Evolutionary conservation across 2,888 invertebrate species (phyloP).

Genomic region (Cephus pulcher): DNA sequence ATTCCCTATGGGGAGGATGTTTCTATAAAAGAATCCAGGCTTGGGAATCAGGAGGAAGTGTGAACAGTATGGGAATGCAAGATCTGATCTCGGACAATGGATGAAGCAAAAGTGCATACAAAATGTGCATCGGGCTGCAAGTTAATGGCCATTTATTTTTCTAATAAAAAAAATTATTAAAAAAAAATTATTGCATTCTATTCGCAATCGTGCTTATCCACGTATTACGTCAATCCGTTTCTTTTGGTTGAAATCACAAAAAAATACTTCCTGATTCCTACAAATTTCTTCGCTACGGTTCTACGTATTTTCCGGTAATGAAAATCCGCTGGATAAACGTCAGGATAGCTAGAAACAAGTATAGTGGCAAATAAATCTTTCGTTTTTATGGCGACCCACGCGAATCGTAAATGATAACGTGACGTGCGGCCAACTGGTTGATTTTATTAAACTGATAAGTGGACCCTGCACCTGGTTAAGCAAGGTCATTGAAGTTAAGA

Average conservation of each 20-base stretch:
- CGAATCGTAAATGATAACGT: neutral
- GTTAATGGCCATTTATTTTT: neutral
- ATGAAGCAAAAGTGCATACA: neutral
- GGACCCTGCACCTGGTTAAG: neutral
- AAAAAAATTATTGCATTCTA: neutral
- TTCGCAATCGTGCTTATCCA: neutral
- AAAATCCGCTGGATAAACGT: neutral
- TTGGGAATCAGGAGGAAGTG: neutral
- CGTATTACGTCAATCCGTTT: neutral
- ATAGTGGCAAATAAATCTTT: neutral
- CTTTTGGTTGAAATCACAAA: neutral
- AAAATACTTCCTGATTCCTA: neutral
- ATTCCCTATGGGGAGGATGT: neutral
- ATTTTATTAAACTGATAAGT: constrained; percentile 3
- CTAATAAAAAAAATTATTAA: neutral
- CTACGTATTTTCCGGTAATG: neutral
- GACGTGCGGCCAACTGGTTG: neutral
- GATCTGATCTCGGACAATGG: neutral
- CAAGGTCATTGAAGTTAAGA: neutral
- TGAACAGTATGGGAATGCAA: neutral
- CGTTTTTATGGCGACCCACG: neutral
- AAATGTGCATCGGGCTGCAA: neutral
- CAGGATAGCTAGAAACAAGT: neutral
- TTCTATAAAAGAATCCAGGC: neutral
- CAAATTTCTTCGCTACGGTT: neutral